These are phyloP conservation scores for Phylloscopus collybita DNA, from an alignment of 2,797 vertebrate genomes.

Conservation along the genomic window DNA sequence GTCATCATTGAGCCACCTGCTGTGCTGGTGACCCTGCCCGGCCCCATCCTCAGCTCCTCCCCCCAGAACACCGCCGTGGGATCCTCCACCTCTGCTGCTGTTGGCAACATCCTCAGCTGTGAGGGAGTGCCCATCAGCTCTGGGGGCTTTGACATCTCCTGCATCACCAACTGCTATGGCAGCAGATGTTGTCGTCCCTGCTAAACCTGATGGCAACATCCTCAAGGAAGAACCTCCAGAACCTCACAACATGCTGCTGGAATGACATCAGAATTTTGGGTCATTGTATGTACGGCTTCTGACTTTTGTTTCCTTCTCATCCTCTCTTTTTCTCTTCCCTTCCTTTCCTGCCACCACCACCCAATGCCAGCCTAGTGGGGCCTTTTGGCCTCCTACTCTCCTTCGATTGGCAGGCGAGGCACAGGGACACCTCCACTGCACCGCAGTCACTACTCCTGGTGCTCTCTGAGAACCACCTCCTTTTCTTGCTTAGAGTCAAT, in stretches of 20 bases:
- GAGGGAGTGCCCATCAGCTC: neutral
- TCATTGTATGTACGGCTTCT: neutral
- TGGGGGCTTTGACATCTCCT: neutral
- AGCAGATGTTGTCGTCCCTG: neutral
- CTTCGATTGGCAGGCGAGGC: too few species aligned
- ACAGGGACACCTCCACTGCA: too few species aligned
- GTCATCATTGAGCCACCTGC: too few species aligned
- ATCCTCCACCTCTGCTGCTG: too few species aligned
- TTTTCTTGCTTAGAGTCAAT: neutral
- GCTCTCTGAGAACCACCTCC: accelerated
- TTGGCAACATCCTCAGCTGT: too few species aligned
- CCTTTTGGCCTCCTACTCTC: too few species aligned
- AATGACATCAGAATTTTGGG: neutral
- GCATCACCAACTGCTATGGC: neutral
- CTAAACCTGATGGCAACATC: neutral
- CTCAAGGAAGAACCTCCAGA: neutral
- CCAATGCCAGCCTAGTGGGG: accelerated
- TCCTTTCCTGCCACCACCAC: accelerated
- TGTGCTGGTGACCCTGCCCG: too few species aligned
- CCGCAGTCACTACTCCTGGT: neutral
- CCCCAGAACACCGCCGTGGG: too few species aligned
- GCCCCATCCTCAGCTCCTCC: too few species aligned
- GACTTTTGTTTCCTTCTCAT: neutral
- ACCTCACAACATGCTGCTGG: neutral
- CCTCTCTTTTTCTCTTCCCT: too few species aligned